A percentile compares a stretch with the other conserved stretches of the same genome.
These are phyloP conservation scores for Marmota monax DNA, from an alignment of 2,113 vertebrate species.

Conservation along the genomic window DNA sequence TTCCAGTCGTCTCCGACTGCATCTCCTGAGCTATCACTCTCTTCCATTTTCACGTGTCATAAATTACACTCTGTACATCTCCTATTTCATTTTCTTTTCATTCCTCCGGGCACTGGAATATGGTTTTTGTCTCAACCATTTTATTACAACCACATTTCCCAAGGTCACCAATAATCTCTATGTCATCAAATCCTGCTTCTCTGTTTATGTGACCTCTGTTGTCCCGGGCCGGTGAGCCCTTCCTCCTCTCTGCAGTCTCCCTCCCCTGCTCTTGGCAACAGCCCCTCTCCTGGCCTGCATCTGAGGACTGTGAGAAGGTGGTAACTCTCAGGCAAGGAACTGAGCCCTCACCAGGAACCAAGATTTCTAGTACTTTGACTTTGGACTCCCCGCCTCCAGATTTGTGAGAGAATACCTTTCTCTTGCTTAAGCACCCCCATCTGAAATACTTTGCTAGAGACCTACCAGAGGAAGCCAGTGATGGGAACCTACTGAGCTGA, in stretches of 20 bases:
- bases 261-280: neutral
- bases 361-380: neutral
- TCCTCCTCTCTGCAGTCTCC: neutral
- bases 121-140: neutral
- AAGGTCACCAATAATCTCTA: neutral
- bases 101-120: neutral
- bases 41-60: neutral
- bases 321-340: neutral
- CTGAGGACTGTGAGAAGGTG: neutral
- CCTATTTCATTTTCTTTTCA: neutral
- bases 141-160: neutral
- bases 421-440: neutral
- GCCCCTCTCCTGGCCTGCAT: neutral
- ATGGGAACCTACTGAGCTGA: neutral
- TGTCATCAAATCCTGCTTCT: neutral
- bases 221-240: neutral
- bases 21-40: neutral
- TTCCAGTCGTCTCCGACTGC: neutral
- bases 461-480: neutral
- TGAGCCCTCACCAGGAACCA: neutral
- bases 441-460: neutral
- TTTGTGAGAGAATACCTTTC: neutral
- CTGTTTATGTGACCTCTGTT: neutral
- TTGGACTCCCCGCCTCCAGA: neutral
- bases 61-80: neutral